A percentile compares a stretch with the other conserved stretches of the same genome.
Evolutionary conservation across 2,113 vertebrate species (phyloP).

Genomic region (Cricetomys ansorgei): DNA sequence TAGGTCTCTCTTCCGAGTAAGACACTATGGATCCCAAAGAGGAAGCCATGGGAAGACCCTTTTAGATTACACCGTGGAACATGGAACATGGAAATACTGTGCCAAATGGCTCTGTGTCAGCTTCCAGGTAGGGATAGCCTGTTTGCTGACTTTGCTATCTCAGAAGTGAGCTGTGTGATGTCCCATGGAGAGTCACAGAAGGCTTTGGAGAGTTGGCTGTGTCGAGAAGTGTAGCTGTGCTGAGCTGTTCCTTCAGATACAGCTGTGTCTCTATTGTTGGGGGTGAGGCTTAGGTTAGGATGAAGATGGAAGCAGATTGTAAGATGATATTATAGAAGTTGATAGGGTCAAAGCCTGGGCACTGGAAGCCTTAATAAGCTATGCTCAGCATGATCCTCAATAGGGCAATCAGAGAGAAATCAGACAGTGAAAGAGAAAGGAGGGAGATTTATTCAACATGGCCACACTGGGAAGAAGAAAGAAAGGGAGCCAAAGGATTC

Average conservation of each 20-base stretch:
- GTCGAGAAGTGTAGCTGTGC: neutral
- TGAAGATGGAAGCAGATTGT: neutral
- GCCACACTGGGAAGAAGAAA: neutral
- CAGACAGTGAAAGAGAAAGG: neutral
- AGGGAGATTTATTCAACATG: neutral
- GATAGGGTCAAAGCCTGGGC: neutral
- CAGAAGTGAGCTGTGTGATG: neutral
- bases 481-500: neutral
- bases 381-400: neutral
- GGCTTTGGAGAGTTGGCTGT: neutral
- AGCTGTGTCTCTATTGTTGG: neutral
- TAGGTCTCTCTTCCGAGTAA: neutral
- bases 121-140: neutral
- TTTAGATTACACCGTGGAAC: neutral
- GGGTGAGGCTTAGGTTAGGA: neutral
- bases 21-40: neutral
- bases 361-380: neutral
- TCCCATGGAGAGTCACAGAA: neutral
- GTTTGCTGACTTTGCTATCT: neutral
- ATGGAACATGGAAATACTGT: neutral
- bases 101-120: neutral
- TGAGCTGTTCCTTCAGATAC: rapidly evolving
- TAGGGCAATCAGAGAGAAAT: neutral
- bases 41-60: no score
- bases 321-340: neutral